Percentiles rank a stretch among this genome's conserved stretches.
Conservation (phyloP, 1,140 invertebrate species). For the Drosophila malerkotliana region DNA sequence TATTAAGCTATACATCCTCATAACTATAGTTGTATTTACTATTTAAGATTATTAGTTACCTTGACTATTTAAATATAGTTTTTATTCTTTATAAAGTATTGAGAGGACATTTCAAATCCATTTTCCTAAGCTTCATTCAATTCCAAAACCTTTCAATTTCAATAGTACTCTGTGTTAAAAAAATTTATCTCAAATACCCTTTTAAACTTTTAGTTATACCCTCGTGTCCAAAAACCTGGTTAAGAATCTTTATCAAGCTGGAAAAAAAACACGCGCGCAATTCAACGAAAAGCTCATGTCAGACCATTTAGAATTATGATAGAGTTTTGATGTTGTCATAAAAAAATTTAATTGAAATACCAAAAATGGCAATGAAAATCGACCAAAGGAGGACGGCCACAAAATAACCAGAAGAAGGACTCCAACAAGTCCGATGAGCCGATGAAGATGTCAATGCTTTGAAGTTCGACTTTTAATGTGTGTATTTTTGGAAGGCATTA, state of each 20-base stretch:
- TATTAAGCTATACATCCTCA: no score
- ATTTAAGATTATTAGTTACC: no score
- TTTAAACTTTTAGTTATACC: constrained; percentile 4
- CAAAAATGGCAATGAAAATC: constrained; percentile 78
- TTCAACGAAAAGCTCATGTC: constrained; percentile 68
- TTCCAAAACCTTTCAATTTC: no score
- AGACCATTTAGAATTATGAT: constrained; percentile 80
- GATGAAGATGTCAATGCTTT: constrained; percentile 75
- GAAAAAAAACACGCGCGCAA: constrained; percentile 16
- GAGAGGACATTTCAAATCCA: no score
- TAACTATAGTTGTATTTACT: no score
- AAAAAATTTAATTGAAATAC: constrained; percentile 83
- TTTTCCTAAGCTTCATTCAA: no score
- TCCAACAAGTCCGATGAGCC: constrained; percentile 10
- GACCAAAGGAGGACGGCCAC: constrained; percentile 19
- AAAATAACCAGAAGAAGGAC: background rate
- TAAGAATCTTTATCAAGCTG: constrained; percentile 26
- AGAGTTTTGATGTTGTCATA: constrained; percentile 83
- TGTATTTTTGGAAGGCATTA: constrained; percentile 81
- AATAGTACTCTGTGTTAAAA: background rate
- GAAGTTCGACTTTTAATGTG: constrained; percentile 78
- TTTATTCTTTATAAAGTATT: no score
- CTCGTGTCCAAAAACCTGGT: constrained; percentile 42
- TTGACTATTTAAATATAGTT: no score
- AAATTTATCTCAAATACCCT: background rate